Conservation (phyloP, 2,113 vertebrate species). For the Sus scrofa region DNA sequence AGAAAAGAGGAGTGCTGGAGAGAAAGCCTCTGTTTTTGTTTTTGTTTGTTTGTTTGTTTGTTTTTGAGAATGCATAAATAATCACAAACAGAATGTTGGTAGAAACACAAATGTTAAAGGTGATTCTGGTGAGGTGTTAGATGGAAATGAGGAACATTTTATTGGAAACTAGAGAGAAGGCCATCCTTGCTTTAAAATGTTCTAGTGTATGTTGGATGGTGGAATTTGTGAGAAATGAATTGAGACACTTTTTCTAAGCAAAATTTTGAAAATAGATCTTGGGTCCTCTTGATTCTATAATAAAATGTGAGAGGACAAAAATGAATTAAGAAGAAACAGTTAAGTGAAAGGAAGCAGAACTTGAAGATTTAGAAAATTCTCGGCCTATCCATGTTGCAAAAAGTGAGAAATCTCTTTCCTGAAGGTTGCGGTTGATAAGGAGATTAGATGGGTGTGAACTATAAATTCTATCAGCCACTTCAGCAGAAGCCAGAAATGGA, state of each 20-base stretch:
- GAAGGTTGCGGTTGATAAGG: background rate
- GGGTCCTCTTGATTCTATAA: background rate
- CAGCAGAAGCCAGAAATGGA: background rate
- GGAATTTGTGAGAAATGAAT: background rate
- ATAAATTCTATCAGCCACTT: conserved; percentile 14
- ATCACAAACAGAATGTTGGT: background rate
- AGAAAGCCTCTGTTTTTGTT: background rate
- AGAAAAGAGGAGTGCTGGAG: background rate
- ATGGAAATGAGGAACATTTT: background rate
- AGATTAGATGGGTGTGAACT: background rate
- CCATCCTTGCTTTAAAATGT: background rate
- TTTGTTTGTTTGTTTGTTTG: too few species aligned
- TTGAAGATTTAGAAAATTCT: conserved; percentile 32
- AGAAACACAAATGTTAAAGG: background rate
- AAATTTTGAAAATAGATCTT: background rate
- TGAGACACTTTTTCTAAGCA: conserved; percentile 15
- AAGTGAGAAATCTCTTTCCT: conserved; percentile 1
- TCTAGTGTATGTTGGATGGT: background rate
- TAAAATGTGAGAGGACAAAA: background rate
- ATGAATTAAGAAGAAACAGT: background rate
- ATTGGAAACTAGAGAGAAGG: background rate
- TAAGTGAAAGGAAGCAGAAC: background rate
- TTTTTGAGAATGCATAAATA: background rate
- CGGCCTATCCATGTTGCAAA: background rate
- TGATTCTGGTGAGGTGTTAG: background rate